These are phyloP conservation scores for Carapus acus DNA, from an alignment of 2,797 vertebrate genomes.

Conservation along the genomic window DNA sequence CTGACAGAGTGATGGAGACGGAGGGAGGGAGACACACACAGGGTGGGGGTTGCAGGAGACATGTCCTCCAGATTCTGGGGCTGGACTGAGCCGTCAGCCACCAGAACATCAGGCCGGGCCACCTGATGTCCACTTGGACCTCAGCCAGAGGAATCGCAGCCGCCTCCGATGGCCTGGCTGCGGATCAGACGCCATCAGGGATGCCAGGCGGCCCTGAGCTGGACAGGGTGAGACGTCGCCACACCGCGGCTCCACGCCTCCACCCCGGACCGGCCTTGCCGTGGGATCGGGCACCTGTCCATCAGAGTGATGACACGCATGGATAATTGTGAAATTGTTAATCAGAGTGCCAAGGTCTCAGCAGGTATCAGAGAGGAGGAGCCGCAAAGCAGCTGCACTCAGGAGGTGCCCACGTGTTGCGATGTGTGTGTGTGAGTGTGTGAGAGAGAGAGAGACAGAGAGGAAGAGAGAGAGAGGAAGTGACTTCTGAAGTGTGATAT, in stretches of 20 bases:
- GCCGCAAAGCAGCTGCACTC: too few species aligned
- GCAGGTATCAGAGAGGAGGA: too few species aligned
- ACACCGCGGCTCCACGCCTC: background rate
- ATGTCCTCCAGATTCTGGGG: too few species aligned
- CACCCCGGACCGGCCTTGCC: conserved; percentile 12
- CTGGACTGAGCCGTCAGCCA: background rate
- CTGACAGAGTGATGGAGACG: conserved; percentile 19
- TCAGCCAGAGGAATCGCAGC: conserved; percentile 20
- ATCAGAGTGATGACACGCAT: too few species aligned
- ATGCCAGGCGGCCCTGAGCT: conserved; percentile 27
- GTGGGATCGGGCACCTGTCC: too few species aligned
- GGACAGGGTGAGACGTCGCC: conserved; percentile 6
- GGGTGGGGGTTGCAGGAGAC: too few species aligned
- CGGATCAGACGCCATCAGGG: conserved; percentile 27
- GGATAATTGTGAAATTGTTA: too few species aligned
- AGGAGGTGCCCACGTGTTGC: too few species aligned
- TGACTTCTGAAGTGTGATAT: background rate
- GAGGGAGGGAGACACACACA: too few species aligned
- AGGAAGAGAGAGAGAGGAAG: too few species aligned
- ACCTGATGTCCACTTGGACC: conserved; percentile 14
- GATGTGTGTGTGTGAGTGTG: too few species aligned
- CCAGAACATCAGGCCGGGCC: conserved; percentile 13
- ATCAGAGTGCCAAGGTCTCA: too few species aligned
- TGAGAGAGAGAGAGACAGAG: conserved; percentile 3
- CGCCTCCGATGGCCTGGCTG: conserved; percentile 21